Conservation (phyloP, 64 coral and sea anemone species). For the Pocillopora damicornis region DNA sequence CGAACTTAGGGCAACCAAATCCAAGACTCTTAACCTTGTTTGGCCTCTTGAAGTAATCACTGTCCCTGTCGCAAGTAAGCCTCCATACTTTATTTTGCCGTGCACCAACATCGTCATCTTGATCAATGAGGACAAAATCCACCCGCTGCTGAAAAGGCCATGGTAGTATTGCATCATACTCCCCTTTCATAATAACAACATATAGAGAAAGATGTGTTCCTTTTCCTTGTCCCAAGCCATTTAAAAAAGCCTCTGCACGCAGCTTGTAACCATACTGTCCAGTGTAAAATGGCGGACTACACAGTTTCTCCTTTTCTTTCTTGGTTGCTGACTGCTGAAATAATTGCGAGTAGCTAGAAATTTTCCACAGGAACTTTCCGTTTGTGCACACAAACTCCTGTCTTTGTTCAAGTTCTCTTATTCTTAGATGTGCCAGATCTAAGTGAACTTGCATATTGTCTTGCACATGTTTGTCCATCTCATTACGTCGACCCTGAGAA, state of each 20-base stretch:
- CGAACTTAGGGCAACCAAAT: constrained; percentile 99
- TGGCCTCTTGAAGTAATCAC: constrained; percentile 95
- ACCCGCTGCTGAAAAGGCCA: constrained; percentile 99
- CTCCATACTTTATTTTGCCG: constrained; percentile 97
- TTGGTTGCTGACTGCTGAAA: constrained; percentile 90
- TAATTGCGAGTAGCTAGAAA: constrained; percentile 92
- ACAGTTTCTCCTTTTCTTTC: constrained; percentile 97
- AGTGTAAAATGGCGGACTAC: constrained; percentile 98
- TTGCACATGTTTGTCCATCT: constrained; percentile 86
- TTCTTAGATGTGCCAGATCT: constrained; percentile 88
- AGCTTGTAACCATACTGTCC: constrained; percentile 98
- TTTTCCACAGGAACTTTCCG: constrained; percentile 97
- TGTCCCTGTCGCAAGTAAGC: constrained; percentile 87
- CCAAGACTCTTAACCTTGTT: constrained; percentile 96
- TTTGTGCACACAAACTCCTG: constrained; percentile 86
- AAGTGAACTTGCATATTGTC: constrained; percentile 77
- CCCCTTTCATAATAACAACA: constrained; percentile 97
- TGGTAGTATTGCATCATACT: constrained; percentile 90
- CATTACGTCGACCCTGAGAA: constrained; percentile 70
- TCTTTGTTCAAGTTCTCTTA: constrained; percentile 85
- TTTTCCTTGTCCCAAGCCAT: constrained; percentile 95
- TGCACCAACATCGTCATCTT: constrained; percentile 69
- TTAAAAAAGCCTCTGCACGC: constrained; percentile 92
- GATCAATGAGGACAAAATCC: constrained; percentile 96
- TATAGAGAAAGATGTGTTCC: constrained; percentile 97